A percentile compares a stretch with the other conserved stretches of the same genome.
phyloP scores from a whole-genome alignment of 1,140 invertebrate genomes.

The Gryon sp. region DNA sequence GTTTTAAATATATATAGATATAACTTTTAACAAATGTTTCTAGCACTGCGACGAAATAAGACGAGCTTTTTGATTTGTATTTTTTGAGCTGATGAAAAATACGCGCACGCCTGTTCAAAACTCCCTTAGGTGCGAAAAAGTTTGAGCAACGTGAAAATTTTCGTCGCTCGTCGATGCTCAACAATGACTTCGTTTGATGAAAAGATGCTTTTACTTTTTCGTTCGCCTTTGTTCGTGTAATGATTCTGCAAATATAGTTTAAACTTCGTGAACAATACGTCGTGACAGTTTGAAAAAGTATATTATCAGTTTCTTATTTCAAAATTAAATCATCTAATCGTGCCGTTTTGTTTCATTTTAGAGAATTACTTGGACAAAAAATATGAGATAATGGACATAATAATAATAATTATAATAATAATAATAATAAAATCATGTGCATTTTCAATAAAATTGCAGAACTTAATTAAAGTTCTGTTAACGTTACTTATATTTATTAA shows the following conservation, averaged over 20 bases:
- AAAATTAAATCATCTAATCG: not conserved
- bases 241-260: conserved; percentile 6
- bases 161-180: not conserved
- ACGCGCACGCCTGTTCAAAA: conserved; percentile 16
- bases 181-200: conserved; percentile 12
- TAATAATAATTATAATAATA: too few species aligned
- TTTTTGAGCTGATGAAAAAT: conserved; percentile 3
- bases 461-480: too few species aligned
- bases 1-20: too few species aligned
- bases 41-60: too few species aligned
- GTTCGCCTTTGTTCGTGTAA: not conserved
- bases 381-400: too few species aligned
- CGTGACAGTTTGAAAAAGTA: not conserved
- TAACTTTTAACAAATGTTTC: too few species aligned
- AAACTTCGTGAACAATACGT: not conserved
- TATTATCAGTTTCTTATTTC: not conserved
- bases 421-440: too few species aligned
- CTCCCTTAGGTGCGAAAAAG: conserved; percentile 16
- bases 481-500: too few species aligned
- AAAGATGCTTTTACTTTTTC: not conserved
- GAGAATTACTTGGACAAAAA: too few species aligned
- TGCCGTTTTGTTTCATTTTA: not conserved
- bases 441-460: too few species aligned
- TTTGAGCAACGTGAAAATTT: not conserved
- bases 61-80: not conserved